phyloP scores from a whole-genome alignment of 2,888 invertebrate genomes.

The Cerastis rubricosa region DNA sequence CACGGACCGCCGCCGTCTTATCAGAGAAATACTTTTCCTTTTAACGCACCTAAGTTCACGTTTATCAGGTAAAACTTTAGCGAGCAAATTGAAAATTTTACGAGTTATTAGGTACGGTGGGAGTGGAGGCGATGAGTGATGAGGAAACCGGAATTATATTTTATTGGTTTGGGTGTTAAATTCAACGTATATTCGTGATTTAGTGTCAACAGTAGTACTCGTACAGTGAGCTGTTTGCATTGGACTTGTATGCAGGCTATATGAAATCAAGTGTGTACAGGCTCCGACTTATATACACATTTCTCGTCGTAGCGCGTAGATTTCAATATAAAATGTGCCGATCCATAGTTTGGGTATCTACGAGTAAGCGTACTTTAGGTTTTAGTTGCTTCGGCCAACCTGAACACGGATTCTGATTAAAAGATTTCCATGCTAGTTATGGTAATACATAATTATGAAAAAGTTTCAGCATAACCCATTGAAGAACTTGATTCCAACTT shows the following conservation, averaged over 20 bases:
- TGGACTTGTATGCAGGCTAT: neutral
- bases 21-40: conserved; percentile 80
- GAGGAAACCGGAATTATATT: neutral
- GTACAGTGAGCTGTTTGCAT: neutral
- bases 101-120: conserved; percentile 69
- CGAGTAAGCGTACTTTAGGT: neutral
- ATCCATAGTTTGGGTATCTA: neutral
- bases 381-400: neutral
- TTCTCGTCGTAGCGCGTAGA: neutral
- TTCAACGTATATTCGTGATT: neutral
- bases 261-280: neutral
- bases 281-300: neutral
- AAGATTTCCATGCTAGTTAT: neutral
- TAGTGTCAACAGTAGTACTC: neutral
- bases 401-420: neutral
- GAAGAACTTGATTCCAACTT: neutral
- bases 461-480: neutral
- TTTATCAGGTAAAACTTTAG: conserved; percentile 89
- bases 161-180: too few relatives aligned
- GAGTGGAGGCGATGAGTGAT: conserved; percentile 55
- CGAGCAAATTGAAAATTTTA: conserved; percentile 89
- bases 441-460: neutral
- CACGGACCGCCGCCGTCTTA: conserved; percentile 75
- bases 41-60: conserved; percentile 84
- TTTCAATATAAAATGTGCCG: neutral